These are phyloP conservation scores for Cylindroiulus punctatus DNA, from an alignment of 2,888 invertebrate species.

Conservation along the genomic window DNA sequence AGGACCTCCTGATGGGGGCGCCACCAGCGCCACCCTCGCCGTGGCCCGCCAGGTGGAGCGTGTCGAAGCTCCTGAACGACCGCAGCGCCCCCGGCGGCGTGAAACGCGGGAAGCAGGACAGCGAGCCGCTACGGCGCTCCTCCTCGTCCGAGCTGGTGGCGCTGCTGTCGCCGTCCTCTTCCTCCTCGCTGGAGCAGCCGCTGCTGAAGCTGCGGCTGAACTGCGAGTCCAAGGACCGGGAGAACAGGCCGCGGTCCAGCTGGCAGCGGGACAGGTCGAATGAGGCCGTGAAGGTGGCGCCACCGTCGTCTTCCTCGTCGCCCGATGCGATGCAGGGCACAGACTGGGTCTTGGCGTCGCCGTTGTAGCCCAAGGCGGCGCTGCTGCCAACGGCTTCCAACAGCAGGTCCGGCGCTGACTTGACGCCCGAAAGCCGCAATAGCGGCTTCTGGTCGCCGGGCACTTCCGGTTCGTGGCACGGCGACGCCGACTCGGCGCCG, in stretches of 20 bases:
- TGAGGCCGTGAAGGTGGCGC: background rate
- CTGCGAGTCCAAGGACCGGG: conserved; percentile 1
- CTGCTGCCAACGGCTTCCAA: background rate
- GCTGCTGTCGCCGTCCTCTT: no score
- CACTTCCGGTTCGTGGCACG: background rate
- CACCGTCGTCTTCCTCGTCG: background rate
- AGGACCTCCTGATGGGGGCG: background rate
- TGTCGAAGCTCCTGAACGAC: conserved; percentile 70
- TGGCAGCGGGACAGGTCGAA: conserved; percentile 40
- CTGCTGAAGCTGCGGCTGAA: conserved; percentile 54
- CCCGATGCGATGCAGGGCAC: conserved; percentile 9
- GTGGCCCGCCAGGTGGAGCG: conserved; percentile 62
- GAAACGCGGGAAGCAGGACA: conserved; percentile 31
- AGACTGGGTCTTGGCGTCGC: conserved; percentile 35
- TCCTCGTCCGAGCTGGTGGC: no score
- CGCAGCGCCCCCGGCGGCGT: conserved; percentile 62
- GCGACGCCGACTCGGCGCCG: conserved; percentile 26
- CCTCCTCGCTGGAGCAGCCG: conserved; percentile 57
- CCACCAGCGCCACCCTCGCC: conserved; percentile 4
- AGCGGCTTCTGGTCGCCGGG: background rate
- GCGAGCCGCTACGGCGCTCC: background rate
- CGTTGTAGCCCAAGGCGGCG: background rate
- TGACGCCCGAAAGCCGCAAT: conserved; percentile 44
- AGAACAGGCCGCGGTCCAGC: background rate
- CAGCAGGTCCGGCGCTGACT: conserved; percentile 46